Evolutionary conservation across 2,113 vertebrate species (phyloP).

Genomic region (Theristicus caerulescens): DNA sequence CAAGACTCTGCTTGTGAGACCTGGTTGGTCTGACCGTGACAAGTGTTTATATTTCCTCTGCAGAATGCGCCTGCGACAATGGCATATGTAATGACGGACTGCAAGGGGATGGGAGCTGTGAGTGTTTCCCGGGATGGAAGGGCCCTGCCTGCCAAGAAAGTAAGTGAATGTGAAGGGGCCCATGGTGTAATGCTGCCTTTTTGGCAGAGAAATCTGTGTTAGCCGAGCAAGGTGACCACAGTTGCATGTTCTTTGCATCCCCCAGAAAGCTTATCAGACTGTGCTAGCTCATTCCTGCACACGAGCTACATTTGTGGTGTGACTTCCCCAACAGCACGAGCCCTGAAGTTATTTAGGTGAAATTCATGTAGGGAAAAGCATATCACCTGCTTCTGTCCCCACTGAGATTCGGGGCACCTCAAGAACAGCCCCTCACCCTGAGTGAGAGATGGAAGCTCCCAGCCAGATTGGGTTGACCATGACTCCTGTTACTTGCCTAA

Average conservation of each 20-base stretch:
- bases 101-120: slow-evolving; percentile 83
- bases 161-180: slow-evolving; percentile 53
- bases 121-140: slow-evolving; percentile 89
- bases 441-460: background rate
- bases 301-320: background rate
- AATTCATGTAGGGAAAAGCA: background rate
- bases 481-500: background rate
- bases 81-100: slow-evolving; percentile 90
- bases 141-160: slow-evolving; percentile 83
- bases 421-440: background rate
- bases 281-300: background rate
- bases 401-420: background rate
- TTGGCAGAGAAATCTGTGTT: background rate
- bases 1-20: background rate
- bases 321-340: background rate
- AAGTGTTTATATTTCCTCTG: background rate
- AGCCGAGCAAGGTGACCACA: background rate
- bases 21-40: background rate
- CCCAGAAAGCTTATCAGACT: background rate
- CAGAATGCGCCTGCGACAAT: slow-evolving; percentile 86
- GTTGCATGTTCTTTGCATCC: background rate
- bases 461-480: background rate
- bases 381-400: background rate
- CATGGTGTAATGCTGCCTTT: background rate
- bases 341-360: background rate